These are phyloP conservation scores for Drosophila testacea DNA, from an alignment of 2,888 invertebrate genomes.

Conservation along the genomic window DNA sequence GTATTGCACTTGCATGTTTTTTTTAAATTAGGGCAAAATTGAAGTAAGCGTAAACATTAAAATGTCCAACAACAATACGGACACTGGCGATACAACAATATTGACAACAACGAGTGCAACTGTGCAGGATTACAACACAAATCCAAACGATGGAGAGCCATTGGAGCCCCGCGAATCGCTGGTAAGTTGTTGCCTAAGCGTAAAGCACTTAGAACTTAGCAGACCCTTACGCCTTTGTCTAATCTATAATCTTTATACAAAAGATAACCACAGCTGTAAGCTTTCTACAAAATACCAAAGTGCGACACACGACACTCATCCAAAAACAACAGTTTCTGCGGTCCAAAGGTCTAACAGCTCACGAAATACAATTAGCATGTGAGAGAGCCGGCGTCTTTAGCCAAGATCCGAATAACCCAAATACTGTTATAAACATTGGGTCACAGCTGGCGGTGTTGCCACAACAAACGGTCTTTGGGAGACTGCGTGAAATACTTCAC, in stretches of 20 bases:
- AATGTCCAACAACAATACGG: constrained; percentile 83
- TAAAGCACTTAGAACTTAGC: neutral
- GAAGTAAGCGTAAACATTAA: constrained; percentile 81
- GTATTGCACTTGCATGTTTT: constrained; percentile 39
- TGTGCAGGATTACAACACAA: constrained; percentile 53
- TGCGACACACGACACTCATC: constrained; percentile 90
- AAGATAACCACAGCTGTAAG: constrained; percentile 94
- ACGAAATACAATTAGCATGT: constrained; percentile 91
- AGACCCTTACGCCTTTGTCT: constrained; percentile 43
- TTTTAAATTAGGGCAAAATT: constrained; percentile 78
- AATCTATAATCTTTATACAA: constrained; percentile 69
- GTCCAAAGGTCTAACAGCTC: constrained; percentile 91
- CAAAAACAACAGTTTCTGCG: constrained; percentile 93
- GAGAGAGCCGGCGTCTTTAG: constrained; percentile 87
- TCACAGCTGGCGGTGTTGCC: constrained; percentile 75
- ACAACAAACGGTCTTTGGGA: constrained; percentile 85
- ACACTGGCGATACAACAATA: constrained; percentile 83
- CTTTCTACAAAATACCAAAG: constrained; percentile 94
- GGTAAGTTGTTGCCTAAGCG: constrained; percentile 66
- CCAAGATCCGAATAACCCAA: constrained; percentile 81
- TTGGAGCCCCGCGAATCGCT: constrained; percentile 82
- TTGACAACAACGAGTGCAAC: constrained; percentile 57
- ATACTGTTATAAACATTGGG: constrained; percentile 83
- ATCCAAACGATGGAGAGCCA: constrained; percentile 25
- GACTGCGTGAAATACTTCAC: constrained; percentile 89